Conservation (phyloP, 2,113 vertebrate species). For the Coregonus clupeaformis region DNA sequence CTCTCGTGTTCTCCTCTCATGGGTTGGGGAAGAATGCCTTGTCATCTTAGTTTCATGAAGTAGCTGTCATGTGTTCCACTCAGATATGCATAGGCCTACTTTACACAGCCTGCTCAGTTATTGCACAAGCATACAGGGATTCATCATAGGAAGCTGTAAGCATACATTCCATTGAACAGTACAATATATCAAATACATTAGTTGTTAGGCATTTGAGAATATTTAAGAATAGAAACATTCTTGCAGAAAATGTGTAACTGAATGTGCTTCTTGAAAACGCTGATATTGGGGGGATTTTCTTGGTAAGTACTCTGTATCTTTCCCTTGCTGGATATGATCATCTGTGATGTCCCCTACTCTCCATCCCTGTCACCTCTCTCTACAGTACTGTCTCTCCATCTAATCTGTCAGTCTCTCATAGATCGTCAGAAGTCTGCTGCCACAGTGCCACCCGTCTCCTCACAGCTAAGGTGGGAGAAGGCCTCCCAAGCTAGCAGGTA, state of each 20-base stretch:
- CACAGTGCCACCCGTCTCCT: slow-evolving; percentile 83
- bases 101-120: neutral
- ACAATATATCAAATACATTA: neutral
- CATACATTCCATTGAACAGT: neutral
- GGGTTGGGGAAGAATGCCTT: neutral
- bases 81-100: neutral
- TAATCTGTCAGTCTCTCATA: slow-evolving; percentile 93
- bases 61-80: neutral
- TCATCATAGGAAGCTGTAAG: neutral
- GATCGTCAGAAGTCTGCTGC: slow-evolving; percentile 95
- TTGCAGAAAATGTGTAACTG: neutral
- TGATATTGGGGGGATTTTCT: neutral
- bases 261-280: too few relatives aligned
- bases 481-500: slow-evolving; percentile 44
- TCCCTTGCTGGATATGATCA: neutral
- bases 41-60: neutral
- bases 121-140: neutral
- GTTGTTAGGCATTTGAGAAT: neutral
- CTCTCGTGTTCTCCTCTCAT: neutral
- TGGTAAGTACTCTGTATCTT: neutral
- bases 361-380: neutral
- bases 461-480: slow-evolving; percentile 75
- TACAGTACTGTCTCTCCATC: slow-evolving; percentile 73
- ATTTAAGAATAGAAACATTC: neutral
- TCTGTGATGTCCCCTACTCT: neutral